Evolutionary conservation across 2,888 invertebrate species (phyloP).

Genomic region (Taphrorychus bicolor): DNA sequence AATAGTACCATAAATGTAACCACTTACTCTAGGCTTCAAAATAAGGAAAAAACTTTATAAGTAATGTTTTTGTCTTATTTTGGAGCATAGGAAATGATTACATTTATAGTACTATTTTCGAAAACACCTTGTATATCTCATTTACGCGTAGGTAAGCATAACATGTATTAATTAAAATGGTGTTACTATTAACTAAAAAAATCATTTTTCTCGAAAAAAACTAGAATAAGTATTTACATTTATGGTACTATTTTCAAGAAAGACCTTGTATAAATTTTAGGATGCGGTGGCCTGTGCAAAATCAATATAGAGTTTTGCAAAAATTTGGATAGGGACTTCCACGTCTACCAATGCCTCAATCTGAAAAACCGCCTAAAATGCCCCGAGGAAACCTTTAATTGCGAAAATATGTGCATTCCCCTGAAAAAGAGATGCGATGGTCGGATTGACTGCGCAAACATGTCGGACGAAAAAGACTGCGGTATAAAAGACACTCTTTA

Average conservation of each 20-base stretch:
- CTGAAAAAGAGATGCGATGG: constrained; percentile 73
- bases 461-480: constrained; percentile 76
- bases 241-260: no score
- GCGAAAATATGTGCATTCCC: constrained; percentile 75
- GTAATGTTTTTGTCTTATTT: background rate
- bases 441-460: constrained; percentile 75
- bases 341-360: constrained; percentile 65
- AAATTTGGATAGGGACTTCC: constrained; percentile 63
- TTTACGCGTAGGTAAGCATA: no score
- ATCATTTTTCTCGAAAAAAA: no score
- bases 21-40: no score
- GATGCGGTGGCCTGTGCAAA: constrained; percentile 72
- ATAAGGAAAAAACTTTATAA: background rate
- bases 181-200: no score
- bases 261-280: constrained; percentile 50
- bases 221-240: no score
- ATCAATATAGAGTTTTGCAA: constrained; percentile 71
- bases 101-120: no score
- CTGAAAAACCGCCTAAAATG: constrained; percentile 67
- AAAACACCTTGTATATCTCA: no score
- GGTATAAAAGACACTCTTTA: constrained; percentile 64
- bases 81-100: no score
- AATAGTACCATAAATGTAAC: no score
- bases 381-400: constrained; percentile 71
- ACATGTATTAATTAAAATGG: no score